phyloP scores from a whole-genome alignment of 1,140 invertebrate species.

The Littorina saxatilis region DNA sequence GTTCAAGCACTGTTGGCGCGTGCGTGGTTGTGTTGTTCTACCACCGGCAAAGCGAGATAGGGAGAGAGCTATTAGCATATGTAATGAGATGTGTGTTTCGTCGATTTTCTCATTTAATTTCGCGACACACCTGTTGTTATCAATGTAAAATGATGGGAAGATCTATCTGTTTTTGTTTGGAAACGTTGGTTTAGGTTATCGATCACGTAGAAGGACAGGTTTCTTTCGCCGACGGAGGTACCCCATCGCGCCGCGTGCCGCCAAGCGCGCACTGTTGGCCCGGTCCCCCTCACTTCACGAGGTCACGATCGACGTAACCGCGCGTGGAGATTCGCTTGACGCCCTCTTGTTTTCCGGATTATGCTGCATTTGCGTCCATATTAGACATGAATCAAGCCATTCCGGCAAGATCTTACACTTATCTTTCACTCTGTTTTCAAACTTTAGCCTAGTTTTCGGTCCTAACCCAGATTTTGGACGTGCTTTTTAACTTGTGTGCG shows the following conservation, averaged over 20 bases:
- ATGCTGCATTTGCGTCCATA: background rate
- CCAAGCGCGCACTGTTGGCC: slow-evolving; percentile 16
- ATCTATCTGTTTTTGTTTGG: background rate
- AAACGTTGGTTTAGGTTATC: background rate
- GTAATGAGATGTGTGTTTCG: slow-evolving; percentile 43
- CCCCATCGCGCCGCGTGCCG: background rate
- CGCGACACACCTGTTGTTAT: background rate
- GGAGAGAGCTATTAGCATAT: slow-evolving; percentile 43
- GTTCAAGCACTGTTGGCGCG: slow-evolving; percentile 10
- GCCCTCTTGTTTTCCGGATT: slow-evolving; percentile 9
- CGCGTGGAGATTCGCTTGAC: background rate
- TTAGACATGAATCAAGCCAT: background rate
- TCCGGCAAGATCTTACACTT: background rate
- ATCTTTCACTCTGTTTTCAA: background rate
- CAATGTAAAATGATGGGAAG: slow-evolving; percentile 11
- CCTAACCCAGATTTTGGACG: background rate
- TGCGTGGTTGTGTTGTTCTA: slow-evolving; percentile 34
- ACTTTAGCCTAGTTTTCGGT: background rate
- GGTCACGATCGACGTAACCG: slow-evolving; percentile 16
- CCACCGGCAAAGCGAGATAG: slow-evolving; percentile 31
- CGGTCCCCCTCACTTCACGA: slow-evolving; percentile 24
- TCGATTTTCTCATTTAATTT: slow-evolving; percentile 3
- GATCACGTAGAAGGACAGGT: background rate
- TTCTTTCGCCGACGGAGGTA: background rate
- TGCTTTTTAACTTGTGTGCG: background rate